These are phyloP conservation scores for Acrocephalus scirpaceus DNA, from an alignment of 2,797 vertebrate species.

Conservation along the genomic window DNA sequence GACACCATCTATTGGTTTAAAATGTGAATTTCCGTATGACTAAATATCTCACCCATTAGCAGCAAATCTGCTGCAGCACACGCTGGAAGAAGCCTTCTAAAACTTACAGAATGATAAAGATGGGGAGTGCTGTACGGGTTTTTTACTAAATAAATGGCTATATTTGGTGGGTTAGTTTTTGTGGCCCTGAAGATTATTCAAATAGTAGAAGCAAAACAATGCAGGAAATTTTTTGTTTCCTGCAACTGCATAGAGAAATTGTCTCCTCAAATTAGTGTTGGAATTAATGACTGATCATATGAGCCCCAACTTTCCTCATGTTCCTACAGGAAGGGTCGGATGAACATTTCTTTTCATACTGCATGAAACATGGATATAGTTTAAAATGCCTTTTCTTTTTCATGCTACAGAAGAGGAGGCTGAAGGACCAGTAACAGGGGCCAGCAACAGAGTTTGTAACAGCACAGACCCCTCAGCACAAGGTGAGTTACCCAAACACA, in stretches of 20 bases:
- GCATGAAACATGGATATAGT: too few species aligned
- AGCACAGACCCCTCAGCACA: not conserved
- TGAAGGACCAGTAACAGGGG: too few species aligned
- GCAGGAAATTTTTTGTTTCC: not conserved
- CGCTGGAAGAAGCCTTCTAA: not conserved
- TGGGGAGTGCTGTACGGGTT: rapidly evolving
- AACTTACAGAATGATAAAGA: not conserved
- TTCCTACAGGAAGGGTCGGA: too few species aligned
- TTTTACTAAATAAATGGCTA: not conserved
- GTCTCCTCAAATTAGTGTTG: not conserved
- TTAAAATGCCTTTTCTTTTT: too few species aligned
- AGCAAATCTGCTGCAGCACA: not conserved
- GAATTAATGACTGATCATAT: not conserved
- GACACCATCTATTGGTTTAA: not conserved
- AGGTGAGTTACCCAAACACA: not conserved
- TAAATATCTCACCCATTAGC: not conserved
- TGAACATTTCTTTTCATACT: too few species aligned
- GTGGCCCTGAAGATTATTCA: not conserved
- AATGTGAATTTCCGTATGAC: not conserved
- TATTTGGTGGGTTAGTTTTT: not conserved
- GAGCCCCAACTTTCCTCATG: not conserved
- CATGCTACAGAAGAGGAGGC: too few species aligned
- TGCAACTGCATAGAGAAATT: not conserved
- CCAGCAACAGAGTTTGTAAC: not conserved
- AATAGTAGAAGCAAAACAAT: not conserved